Evolutionary conservation across 1,140 invertebrate genomes (phyloP).

Genomic region (Drosophila bifasciata): DNA sequence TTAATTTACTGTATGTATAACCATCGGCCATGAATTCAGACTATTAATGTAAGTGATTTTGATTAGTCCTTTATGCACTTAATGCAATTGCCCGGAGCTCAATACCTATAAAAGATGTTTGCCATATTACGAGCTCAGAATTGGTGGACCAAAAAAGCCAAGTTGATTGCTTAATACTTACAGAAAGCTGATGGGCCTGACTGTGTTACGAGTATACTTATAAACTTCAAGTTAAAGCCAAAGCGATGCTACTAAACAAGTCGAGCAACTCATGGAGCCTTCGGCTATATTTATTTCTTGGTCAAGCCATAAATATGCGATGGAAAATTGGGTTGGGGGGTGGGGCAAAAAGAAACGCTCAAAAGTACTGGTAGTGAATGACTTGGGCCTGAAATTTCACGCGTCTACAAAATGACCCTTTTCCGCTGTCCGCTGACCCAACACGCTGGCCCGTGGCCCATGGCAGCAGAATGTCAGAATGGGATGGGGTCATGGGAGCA

Average conservation of each 20-base stretch:
- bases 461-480: too few species aligned
- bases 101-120: too few species aligned
- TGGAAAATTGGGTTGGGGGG: constrained; percentile 28
- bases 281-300: background rate
- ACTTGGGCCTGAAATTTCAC: constrained; percentile 68
- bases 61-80: too few species aligned
- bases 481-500: constrained; percentile 2
- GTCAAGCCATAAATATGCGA: constrained; percentile 39
- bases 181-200: background rate
- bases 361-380: constrained; percentile 4
- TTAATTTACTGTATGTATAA: too few species aligned
- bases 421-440: constrained; percentile 56
- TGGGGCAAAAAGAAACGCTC: constrained; percentile 20
- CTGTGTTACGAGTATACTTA: background rate
- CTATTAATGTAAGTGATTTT: too few species aligned
- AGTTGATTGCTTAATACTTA: background rate
- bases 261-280: constrained; percentile 15
- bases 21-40: too few species aligned
- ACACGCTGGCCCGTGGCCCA: too few species aligned
- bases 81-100: too few species aligned
- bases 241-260: constrained; percentile 10
- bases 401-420: constrained; percentile 78
- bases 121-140: background rate
- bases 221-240: constrained; percentile 12
- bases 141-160: background rate